Evolutionary conservation across 2,797 vertebrate genomes (phyloP).

Genomic region (Tolypeutes matacus): DNA sequence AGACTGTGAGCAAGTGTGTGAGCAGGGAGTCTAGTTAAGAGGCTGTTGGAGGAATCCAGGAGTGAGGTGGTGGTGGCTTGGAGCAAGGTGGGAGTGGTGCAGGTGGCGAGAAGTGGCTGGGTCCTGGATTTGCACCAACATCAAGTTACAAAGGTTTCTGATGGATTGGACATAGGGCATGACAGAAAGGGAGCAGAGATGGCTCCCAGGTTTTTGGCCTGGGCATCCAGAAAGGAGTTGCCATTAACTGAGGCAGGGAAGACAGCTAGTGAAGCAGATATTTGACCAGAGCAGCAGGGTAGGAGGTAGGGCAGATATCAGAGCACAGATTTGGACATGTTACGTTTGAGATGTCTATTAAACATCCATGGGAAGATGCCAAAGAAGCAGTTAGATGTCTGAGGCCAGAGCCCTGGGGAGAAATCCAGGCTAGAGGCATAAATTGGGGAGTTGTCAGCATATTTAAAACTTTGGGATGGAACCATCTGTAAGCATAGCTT

Average conservation of each 20-base stretch:
- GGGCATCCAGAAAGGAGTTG: slow-evolving; percentile 2
- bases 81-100: too few relatives aligned
- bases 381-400: slow-evolving; percentile 59
- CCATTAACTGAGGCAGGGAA: neutral
- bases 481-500: slow-evolving; percentile 34
- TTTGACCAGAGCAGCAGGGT: neutral
- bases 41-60: neutral
- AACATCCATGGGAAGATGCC: slow-evolving; percentile 46
- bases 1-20: neutral
- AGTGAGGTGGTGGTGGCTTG: too few relatives aligned
- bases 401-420: slow-evolving; percentile 68
- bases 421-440: slow-evolving; percentile 62
- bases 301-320: neutral
- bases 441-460: slow-evolving; percentile 55
- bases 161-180: neutral
- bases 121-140: neutral
- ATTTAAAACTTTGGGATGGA: slow-evolving; percentile 48
- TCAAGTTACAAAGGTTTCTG: neutral
- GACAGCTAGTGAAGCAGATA: neutral
- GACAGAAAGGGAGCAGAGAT: neutral
- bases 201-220: neutral
- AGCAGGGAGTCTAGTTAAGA: neutral
- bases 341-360: neutral
- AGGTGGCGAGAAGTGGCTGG: neutral
- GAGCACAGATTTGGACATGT: neutral